phyloP scores from a whole-genome alignment of 2,113 vertebrate genomes.

The Microtus richardsoni region DNA sequence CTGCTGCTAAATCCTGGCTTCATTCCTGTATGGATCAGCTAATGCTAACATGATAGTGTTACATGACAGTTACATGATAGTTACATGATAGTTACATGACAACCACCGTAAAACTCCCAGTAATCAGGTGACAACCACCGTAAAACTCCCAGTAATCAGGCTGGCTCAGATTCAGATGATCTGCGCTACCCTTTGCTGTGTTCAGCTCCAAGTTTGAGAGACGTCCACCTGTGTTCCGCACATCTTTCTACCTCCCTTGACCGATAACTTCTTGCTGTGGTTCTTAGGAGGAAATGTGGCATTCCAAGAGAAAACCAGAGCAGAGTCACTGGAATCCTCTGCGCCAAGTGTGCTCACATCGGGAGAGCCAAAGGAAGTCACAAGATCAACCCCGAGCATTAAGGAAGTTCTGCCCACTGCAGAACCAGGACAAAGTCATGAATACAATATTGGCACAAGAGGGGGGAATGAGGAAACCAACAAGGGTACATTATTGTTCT shows the following conservation, averaged over 20 bases:
- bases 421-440: neutral
- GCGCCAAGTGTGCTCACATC: neutral
- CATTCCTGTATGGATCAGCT: neutral
- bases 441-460: neutral
- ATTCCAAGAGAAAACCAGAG: neutral
- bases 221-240: neutral
- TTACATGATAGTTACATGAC: too few species aligned
- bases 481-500: neutral
- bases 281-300: neutral
- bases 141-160: neutral
- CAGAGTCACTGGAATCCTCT: neutral
- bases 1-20: neutral
- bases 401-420: neutral
- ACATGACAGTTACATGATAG: too few species aligned
- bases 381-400: neutral
- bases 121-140: neutral
- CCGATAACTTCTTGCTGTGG: neutral
- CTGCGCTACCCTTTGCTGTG: neutral
- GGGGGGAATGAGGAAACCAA: neutral
- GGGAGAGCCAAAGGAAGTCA: neutral
- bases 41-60: neutral
- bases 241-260: neutral
- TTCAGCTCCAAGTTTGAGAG: neutral
- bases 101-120: neutral
- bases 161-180: neutral